Conservation (phyloP, 2,888 invertebrate genomes). For the Ligdia adustata region DNA sequence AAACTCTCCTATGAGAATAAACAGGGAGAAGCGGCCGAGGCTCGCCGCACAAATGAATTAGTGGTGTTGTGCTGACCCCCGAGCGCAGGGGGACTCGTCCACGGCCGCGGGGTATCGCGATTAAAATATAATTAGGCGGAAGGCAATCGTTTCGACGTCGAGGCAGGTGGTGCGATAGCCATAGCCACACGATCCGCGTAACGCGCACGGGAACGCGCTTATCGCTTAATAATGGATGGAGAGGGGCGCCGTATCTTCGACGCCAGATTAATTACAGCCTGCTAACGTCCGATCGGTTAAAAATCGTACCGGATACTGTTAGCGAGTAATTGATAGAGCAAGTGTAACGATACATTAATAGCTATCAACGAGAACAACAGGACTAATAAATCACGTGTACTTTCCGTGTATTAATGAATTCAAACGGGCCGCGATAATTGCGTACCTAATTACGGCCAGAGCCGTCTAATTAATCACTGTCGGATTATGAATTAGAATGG, state of each 20-base stretch:
- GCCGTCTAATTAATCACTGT: slow-evolving; percentile 80
- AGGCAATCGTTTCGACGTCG: slow-evolving; percentile 82
- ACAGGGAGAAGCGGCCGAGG: slow-evolving; percentile 68
- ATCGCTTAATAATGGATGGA: slow-evolving; percentile 75
- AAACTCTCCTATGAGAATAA: slow-evolving; percentile 82
- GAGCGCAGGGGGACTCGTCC: too few species aligned
- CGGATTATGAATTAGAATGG: slow-evolving; percentile 81
- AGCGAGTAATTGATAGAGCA: slow-evolving; percentile 49
- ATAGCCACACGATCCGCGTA: slow-evolving; percentile 79
- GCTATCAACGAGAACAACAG: slow-evolving; percentile 62
- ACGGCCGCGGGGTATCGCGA: slow-evolving; percentile 59
- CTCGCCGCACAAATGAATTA: slow-evolving; percentile 78
- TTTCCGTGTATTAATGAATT: slow-evolving; percentile 78
- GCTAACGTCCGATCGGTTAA: slow-evolving; percentile 40
- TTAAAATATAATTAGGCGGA: slow-evolving; percentile 83
- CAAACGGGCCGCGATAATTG: slow-evolving; percentile 81
- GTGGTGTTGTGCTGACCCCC: slow-evolving; percentile 51
- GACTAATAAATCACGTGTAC: slow-evolving; percentile 74
- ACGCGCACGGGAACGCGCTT: slow-evolving; percentile 69
- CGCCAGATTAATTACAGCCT: slow-evolving; percentile 66
- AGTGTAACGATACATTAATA: slow-evolving; percentile 74
- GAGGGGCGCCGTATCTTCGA: slow-evolving; percentile 63
- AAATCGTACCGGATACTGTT: slow-evolving; percentile 45
- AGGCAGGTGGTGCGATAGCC: slow-evolving; percentile 78
- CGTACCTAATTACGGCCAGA: slow-evolving; percentile 79